Evolutionary conservation across 2,888 invertebrate species (phyloP), one percentile per base, ranked within the genome.

Genomic region (Tridacna gigas): DNA sequence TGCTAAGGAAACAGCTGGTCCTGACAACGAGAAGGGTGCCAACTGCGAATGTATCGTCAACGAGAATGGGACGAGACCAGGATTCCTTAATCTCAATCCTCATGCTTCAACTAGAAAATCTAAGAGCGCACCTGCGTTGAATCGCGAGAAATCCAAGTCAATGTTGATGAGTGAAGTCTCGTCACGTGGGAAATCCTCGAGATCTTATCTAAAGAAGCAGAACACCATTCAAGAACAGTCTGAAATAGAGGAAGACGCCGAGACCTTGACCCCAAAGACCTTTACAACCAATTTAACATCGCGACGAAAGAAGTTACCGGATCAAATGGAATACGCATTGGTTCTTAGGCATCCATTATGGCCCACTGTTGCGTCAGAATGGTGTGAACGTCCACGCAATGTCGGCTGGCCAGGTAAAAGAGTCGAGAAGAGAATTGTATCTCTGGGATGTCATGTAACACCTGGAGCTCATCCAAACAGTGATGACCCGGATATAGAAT

Each of bases 301-400:
- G 2, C 77, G 78, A 74, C 66, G 80, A 1, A 83, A 84, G 65
- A 86, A 86, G 37, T 56, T 84, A 12, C 84, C 86, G 12, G 88
- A 88, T 74, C 82, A 86, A 61, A 83, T 90, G 0, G 86, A 85
- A 11, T 89, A 90, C 69, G 86, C 86, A 9, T 78, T 90, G 9
- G 89, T 86, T 1, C 79, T 91, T 28, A 69, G 78, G 9, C 90
- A 87, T 76, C 86, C 86, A 22, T 51, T 71, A 22, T 91, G 91
- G 91, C 91, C 91, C 13, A 79, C 80, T 67, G 80, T 78, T 45
- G 90, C 90, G 3, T 51, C 74, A 7, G 89, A 89, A 71, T 91
- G 89, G 89, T 63, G 56, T 56, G 76, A 83, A 18, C 82, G 91
- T n/a, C 80, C 85, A 63, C 82, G 91, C 37, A 82, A 83, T n/a